Evolutionary conservation across 2,113 vertebrate genomes (phyloP), one percentile per base, ranked within the genome.

Genomic region (Neolamprologus brichardi): DNA sequence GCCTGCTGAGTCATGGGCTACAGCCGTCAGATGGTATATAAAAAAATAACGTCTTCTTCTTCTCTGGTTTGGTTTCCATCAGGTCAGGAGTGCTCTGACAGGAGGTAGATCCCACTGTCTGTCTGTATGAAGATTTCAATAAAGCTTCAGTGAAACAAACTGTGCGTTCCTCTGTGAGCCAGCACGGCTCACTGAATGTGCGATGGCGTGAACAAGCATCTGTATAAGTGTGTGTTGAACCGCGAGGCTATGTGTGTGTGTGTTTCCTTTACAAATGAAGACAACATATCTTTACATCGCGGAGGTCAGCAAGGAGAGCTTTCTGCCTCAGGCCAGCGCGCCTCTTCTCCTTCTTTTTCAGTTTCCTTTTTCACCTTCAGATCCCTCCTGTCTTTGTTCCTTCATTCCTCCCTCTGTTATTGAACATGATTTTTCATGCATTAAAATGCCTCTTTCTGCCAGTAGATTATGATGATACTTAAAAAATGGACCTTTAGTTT

Each of bases 181-280:
- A 79, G 17, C 18, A 77, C 32, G 84, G 78, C 67, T 91, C 87
- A 88, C 28, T 49, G 87, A 79, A 30, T 79, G 84, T 88, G 82
- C 41, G 37, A 46, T 17, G 51, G 84, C 11, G 32, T 90, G 83
- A 83, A 79, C 53, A 20, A 86, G 84, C 81, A 75, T 70, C 80
- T 82, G 88, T 83, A 32, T 86, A 18, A 81, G 84, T 72, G 90
- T 90, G 83, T 91, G 82, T 49, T 75, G 23, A 75, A 75, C 70
- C 41, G 23, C 23, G 41, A 41, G 41, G 70, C 41, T 46, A 1
- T 46, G 39, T 75, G 70, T 49, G 67, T 44, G 70, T 18, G 41
- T 49, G 70, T 75, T 75, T 75, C 70, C 41, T 75, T 75, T 75
- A 75, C 41, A 75, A 75, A 75, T 49, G 70, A 75, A 49, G 70